A percentile compares a stretch with the other conserved stretches of the same genome.
phyloP scores from a whole-genome alignment of 2,888 invertebrate genomes.

The Acheta domesticus region DNA sequence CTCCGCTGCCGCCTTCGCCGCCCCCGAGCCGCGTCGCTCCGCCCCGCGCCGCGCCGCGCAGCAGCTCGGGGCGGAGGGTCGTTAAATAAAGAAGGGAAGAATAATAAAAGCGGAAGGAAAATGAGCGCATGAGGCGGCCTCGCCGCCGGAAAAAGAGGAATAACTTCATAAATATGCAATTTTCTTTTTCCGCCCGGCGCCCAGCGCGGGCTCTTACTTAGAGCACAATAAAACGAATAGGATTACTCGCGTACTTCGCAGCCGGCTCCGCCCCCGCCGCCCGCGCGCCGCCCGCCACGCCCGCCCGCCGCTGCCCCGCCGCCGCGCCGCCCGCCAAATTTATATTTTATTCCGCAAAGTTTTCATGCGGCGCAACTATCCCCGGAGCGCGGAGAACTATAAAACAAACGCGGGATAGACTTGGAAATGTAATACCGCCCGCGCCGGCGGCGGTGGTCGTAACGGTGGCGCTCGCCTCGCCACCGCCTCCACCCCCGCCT shows the following conservation, averaged over 20 bases:
- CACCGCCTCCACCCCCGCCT: neutral
- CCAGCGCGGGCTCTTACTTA: slow-evolving; percentile 21
- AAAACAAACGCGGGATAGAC: slow-evolving; percentile 18
- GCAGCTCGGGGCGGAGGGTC: slow-evolving; percentile 30
- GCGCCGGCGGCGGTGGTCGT: neutral
- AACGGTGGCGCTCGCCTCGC: neutral
- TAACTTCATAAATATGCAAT: slow-evolving; percentile 38
- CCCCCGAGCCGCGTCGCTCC: too few species aligned
- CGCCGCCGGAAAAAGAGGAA: slow-evolving; percentile 31
- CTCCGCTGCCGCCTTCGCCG: too few species aligned
- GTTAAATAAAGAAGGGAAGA: slow-evolving; percentile 36
- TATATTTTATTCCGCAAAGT: slow-evolving; percentile 18
- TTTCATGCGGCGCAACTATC: slow-evolving; percentile 18
- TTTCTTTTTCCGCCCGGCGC: slow-evolving; percentile 31
- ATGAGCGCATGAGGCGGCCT: slow-evolving; percentile 34
- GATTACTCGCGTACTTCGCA: slow-evolving; percentile 28
- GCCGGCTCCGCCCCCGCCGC: neutral
- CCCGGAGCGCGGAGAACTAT: neutral
- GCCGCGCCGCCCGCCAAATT: slow-evolving; percentile 9
- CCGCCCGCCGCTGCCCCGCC: neutral
- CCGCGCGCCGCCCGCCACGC: slow-evolving; percentile 4
- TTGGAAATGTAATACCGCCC: slow-evolving; percentile 8
- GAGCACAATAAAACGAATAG: slow-evolving; percentile 33
- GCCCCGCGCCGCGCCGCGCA: too few species aligned
- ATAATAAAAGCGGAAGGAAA: slow-evolving; percentile 37